A percentile compares a stretch with the other conserved stretches of the same genome.
phyloP scores from a whole-genome alignment of 2,797 vertebrate species.

The Melopsittacus undulatus region DNA sequence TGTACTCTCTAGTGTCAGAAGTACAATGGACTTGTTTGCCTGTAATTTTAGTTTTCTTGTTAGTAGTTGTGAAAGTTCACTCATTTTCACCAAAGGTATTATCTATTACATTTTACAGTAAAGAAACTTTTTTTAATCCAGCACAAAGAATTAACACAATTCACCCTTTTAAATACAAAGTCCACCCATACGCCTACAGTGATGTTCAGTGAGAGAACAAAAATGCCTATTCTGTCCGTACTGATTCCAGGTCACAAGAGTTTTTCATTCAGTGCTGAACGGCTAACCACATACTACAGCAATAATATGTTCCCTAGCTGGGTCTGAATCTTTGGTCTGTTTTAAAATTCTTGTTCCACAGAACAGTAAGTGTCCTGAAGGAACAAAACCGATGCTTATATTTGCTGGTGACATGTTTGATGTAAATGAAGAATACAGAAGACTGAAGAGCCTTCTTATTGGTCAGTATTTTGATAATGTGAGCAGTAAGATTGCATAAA shows the following conservation, averaged over 20 bases:
- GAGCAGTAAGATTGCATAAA: background rate
- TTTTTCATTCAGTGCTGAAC: background rate
- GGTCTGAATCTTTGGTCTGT: background rate
- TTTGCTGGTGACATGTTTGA: conserved; percentile 93
- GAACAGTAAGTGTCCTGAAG: conserved; percentile 89
- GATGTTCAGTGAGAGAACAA: background rate
- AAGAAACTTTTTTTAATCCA: background rate
- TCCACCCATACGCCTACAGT: background rate
- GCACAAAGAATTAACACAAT: background rate
- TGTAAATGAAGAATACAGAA: conserved; percentile 83
- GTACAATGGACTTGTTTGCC: background rate
- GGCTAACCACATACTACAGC: background rate
- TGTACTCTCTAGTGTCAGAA: background rate
- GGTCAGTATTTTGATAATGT: conserved; percentile 76
- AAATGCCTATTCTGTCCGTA: background rate
- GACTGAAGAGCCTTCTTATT: conserved; percentile 88
- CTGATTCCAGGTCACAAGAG: background rate
- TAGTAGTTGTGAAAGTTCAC: background rate
- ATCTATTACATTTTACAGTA: background rate
- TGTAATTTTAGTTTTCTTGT: background rate
- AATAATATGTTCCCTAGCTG: background rate
- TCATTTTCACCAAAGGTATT: background rate
- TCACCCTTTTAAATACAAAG: background rate
- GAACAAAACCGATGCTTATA: conserved; percentile 94
- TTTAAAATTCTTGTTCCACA: conserved; percentile 59